Base-by-base conservation (phyloP, 2,113 vertebrate genomes). In the Lepus timidus region DNA sequence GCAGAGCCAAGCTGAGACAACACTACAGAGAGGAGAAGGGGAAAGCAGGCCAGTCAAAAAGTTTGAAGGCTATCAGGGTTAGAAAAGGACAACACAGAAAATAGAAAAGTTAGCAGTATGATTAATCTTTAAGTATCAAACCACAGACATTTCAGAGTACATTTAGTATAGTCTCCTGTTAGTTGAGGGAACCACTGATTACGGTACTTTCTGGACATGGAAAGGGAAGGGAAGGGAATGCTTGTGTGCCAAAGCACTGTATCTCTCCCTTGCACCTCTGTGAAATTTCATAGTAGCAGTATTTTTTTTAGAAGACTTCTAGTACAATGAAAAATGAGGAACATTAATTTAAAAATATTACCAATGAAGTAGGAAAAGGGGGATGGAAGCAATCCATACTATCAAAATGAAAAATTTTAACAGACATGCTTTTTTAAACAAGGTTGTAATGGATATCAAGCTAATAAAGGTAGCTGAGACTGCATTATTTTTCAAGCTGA, bases 1-100 rank as follows among this genome's bases (percentile, higher is more conserved):
- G 99, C 99, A 99, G 99, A 99, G 99, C 99, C 99, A 98, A 99
- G 99, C 99, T 99, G 99, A 99, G 99, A 99, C 98, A 99, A 99
- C 98, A 99, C 99, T 99, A 98, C 97, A 98, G 97, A 97, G 96
- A 98, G 98, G 98, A 98, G 97, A 98, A 98, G 97, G 97, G 97
- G 97, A 98, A 93, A 98, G 98, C 98, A 98, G 96, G 98, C 95
- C 97, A 95, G 97, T 98, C 97, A 98, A 20, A 96, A 98, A 96
- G 97, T 96, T 80, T 96, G 20, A 79, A 96, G 94, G 96, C 96
- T 80, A 90, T 96, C 83, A 96, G 95, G 94, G 97, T 96, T 92
- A 58, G 97, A 96, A 97, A 97, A 98, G 98, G 98, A 97, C 97
- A 95, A 97, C 84, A 98, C 7, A 95, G 96, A 96, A 96, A 98